Evolutionary conservation across 2,797 vertebrate genomes (phyloP).

Genomic region (Macropus fuliginosus): DNA sequence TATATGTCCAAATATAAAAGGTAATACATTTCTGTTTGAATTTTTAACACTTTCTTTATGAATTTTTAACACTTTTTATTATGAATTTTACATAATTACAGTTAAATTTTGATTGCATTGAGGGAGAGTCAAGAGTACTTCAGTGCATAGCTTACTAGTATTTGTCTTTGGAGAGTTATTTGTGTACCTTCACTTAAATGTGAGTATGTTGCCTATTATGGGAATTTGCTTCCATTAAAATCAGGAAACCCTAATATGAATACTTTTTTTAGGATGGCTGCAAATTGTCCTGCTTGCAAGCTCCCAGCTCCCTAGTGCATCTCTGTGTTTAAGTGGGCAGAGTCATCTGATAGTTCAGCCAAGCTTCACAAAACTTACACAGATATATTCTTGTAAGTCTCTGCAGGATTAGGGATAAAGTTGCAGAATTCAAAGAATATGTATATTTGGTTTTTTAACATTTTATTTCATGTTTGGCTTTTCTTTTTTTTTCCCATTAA

Average conservation of each 20-base stretch:
- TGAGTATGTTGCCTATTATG: background rate
- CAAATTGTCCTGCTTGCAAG: background rate
- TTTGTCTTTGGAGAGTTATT: background rate
- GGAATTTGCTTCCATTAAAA: background rate
- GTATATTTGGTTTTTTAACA: background rate
- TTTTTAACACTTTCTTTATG: background rate
- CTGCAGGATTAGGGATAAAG: background rate
- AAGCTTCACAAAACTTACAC: background rate
- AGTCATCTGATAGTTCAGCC: background rate
- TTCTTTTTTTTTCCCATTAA: background rate
- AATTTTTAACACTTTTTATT: background rate
- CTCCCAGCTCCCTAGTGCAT: background rate
- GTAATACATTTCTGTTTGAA: background rate
- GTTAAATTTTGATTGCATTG: background rate
- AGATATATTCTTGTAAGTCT: background rate
- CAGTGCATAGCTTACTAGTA: background rate
- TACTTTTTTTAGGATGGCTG: background rate
- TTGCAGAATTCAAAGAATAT: background rate
- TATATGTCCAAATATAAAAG: background rate
- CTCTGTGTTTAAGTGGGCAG: background rate
- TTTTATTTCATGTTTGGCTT: background rate
- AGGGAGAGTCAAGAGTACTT: background rate
- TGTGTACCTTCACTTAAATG: background rate
- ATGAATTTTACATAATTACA: background rate
- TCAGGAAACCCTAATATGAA: background rate